Base-by-base conservation (phyloP, 2,888 invertebrate species). In the Xanthorhoe designata region DNA sequence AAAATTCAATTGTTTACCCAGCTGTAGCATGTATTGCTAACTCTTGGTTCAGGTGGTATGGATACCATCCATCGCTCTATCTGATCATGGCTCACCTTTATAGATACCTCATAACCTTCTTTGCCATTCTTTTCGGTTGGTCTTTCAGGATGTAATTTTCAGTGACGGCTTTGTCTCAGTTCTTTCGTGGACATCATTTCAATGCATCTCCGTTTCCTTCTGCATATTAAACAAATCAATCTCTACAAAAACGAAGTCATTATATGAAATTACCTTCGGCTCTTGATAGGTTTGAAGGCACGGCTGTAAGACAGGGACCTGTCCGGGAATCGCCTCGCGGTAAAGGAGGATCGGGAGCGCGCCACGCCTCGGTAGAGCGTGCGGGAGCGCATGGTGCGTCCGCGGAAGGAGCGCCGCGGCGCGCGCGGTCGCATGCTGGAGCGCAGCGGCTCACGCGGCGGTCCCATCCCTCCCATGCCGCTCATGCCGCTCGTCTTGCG, bases 291-390 rank as follows among this genome's bases (percentile, higher is more conserved):
- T 87, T 89, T 89, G 88, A 88, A 92, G 66, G 88, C 87, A 63
- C 92, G 90, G 73, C 89, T 86, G 83, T 90, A 91, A 42, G 86
- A 86, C 72, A 91, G 87, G 79, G 91, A 83, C 68, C 91, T 82
- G 70, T 91, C 91, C 61, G 84, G 79, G 82, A 87, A 91, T 73
- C 91, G 88, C 76, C 93, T 81, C 70, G 88, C 75, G 78, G 83
- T 73, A 83, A 89, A 91, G 68, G 88, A 78, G 77, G 93, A 90
- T 76, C 95, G 92, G 75, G 94, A 92, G 82, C 94, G 92, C 75
- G 94, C 89, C 61, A 91, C 89, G 82, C 94, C 95, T 76, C 95
- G 94, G 88, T 87, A 94, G 65, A 89, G 75, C 73, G 93, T 94
- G 77, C 94, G 89, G 74, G 94, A 87, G 82, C 94, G 94, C 85